Base-by-base conservation (phyloP, 1,140 invertebrate genomes). In the Listronotus bonariensis region DNA sequence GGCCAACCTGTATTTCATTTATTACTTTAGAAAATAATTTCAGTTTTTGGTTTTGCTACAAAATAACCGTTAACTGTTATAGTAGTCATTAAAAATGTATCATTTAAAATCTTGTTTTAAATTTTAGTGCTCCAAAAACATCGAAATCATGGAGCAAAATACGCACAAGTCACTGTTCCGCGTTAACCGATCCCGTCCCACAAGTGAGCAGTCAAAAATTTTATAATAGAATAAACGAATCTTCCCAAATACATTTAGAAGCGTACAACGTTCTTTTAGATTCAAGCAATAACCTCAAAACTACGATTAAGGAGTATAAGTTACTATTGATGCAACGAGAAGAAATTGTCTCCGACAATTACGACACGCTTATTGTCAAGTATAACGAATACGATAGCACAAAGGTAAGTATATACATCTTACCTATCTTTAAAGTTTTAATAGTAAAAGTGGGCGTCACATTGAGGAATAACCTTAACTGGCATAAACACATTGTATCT, bases 41-140 rank as follows among this genome's bases (percentile, higher is more conserved):
- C n/a, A n/a, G n/a, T n/a, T n/a, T n/a, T n/a, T n/a, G n/a, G n/a
- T n/a, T n/a, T n/a, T n/a, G n/a, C n/a, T n/a, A n/a, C n/a, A n/a
- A n/a, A n/a, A n/a, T n/a, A n/a, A n/a, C n/a, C n/a, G n/a, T n/a
- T n/a, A n/a, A n/a, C n/a, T n/a, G n/a, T n/a, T n/a, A n/a, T n/a
- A n/a, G n/a, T n/a, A n/a, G n/a, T n/a, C n/a, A n/a, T n/a, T n/a
- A n/a, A n/a, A n/a, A n/a, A n/a, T n/a, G n/a, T n/a, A n/a, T n/a
- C n/a, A n/a, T n/a, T n/a, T n/a, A n/a, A n/a, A n/a, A n/a, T n/a
- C n/a, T n/a, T n/a, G n/a, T n/a, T n/a, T n/a, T n/a, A 7, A 53
- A 14, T 70, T 80, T 52, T 72, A 86, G 86, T 72, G 84, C 85
- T 11, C 86, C 86, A 8, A 82, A 84, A 42, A 82, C 82, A 61